Percentiles rank a stretch among this genome's conserved stretches.
Conservation (phyloP, 2,113 vertebrate species). For the Hemiscyllium ocellatum region DNA sequence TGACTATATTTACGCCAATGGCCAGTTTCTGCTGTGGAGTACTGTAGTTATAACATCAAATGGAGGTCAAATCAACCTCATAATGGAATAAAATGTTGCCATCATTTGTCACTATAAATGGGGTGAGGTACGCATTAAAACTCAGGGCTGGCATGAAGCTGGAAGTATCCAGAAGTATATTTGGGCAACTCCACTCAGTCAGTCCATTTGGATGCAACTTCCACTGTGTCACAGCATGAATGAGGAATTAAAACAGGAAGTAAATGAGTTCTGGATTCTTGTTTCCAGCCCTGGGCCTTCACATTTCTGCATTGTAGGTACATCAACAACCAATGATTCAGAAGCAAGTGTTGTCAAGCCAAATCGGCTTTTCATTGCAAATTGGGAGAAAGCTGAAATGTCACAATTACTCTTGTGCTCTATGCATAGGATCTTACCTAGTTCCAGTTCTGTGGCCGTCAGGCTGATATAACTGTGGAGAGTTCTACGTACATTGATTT, state of each 20-base stretch:
- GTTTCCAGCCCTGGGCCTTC: neutral
- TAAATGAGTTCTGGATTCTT: neutral
- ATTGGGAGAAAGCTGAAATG: too few species aligned
- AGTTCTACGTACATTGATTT: neutral
- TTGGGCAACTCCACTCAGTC: neutral
- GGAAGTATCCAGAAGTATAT: neutral
- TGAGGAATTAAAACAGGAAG: neutral
- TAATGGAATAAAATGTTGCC: neutral
- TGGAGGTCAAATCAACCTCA: constrained; percentile 13
- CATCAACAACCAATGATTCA: neutral
- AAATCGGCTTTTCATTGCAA: neutral
- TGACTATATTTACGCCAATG: neutral
- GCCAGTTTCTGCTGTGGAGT: neutral
- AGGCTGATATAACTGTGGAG: neutral
- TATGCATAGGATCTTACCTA: neutral
- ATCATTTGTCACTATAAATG: neutral
- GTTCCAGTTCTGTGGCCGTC: neutral
- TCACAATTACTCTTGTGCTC: neutral
- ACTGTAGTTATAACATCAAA: neutral
- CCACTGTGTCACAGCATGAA: constrained; percentile 19
- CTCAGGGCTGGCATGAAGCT: neutral
- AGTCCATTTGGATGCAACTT: neutral
- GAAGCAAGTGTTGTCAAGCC: neutral
- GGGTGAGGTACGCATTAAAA: constrained; percentile 12
- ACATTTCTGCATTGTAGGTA: neutral